A percentile compares a stretch with the other conserved stretches of the same genome.
phyloP scores from a whole-genome alignment of 2,888 invertebrate genomes.

The Lasioglossum oenotherae region DNA sequence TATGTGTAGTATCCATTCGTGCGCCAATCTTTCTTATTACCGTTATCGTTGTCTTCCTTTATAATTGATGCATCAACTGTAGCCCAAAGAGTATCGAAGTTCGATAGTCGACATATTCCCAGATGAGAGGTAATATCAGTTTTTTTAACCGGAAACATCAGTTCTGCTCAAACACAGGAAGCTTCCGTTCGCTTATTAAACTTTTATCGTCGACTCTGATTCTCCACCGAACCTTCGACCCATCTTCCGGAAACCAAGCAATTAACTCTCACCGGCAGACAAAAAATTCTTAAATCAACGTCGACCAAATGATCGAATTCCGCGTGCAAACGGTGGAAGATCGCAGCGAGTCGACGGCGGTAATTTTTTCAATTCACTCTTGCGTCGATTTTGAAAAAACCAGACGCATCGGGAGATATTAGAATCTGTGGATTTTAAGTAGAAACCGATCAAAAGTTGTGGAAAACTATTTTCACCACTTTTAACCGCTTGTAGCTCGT shows the following conservation, averaged over 20 bases:
- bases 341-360: conserved; percentile 17
- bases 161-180: neutral
- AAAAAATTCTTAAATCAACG: neutral
- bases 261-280: neutral
- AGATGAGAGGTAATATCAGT: neutral
- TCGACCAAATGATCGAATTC: conserved; percentile 11
- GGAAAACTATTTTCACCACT: too few relatives aligned
- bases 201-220: neutral
- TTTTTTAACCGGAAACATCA: neutral
- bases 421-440: too few relatives aligned
- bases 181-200: neutral
- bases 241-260: neutral
- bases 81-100: neutral
- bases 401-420: too few relatives aligned
- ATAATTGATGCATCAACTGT: neutral
- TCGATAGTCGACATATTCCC: neutral
- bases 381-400: neutral
- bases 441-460: too few relatives aligned
- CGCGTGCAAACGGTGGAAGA: conserved; percentile 1
- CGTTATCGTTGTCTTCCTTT: neutral
- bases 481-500: too few relatives aligned
- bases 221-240: neutral
- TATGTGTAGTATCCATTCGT: neutral
- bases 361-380: conserved; percentile 15
- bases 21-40: neutral